Percentiles rank a stretch among this genome's conserved stretches.
Evolutionary conservation across 2,888 invertebrate genomes (phyloP).

Genomic region (Adelognathus sp.): DNA sequence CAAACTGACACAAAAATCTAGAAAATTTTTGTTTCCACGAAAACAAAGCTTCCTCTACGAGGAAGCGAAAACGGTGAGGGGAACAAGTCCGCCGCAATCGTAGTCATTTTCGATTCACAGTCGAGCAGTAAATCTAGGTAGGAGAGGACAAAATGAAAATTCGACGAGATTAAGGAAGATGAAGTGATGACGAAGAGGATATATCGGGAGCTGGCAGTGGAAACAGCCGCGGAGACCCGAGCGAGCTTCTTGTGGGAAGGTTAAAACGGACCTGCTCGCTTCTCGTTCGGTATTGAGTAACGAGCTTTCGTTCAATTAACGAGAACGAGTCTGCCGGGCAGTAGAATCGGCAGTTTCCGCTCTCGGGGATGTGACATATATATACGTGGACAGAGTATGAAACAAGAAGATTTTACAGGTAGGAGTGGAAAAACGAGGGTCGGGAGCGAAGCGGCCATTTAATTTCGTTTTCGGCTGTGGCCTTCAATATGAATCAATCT

Average conservation of each 20-base stretch:
- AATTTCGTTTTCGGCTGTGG: not conserved
- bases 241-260: conserved; percentile 7
- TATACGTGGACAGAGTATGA: not conserved
- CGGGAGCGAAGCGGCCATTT: not conserved
- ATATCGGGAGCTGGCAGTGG: not conserved
- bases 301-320: conserved; percentile 35
- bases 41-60: no score
- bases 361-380: not conserved
- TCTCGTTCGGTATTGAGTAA: conserved; percentile 14
- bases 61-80: no score
- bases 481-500: conserved; percentile 48
- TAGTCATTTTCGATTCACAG: not conserved
- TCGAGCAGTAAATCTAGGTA: not conserved
- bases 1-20: no score
- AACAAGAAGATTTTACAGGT: not conserved
- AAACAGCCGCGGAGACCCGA: not conserved
- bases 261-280: conserved; percentile 9
- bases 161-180: not conserved
- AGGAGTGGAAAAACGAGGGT: not conserved
- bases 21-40: no score
- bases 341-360: not conserved
- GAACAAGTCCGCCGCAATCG: not conserved
- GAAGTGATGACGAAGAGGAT: not conserved
- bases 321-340: conserved; percentile 28
- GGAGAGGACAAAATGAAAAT: not conserved